Evolutionary conservation across 2,888 invertebrate species (phyloP), one percentile per base, ranked within the genome.

Genomic region (Phoronis australis): DNA sequence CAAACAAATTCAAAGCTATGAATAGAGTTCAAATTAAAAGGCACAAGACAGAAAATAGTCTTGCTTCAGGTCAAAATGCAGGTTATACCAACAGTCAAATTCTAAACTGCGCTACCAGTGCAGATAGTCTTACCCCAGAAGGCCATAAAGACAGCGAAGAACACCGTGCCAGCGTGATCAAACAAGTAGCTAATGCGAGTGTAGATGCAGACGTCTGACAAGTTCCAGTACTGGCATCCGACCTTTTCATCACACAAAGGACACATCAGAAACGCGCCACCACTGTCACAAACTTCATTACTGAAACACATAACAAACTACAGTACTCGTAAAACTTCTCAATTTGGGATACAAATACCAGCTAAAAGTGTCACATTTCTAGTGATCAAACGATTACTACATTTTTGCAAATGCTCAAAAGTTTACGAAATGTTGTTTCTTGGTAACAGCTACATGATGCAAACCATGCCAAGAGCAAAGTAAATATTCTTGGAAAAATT

Each of bases 111-210:
- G 9, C 15, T 9, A 48, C n/a, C 12, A 15, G 20, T 42, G 9
- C 4, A 24, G 12, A 3, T 22, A 1, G 27, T 57, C 69, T 71
- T 65, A 81, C 81, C 80, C 82, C 82, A 82, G 62, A 82, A 80
- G 4, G 80, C 80, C 54, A 81, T 77, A 59, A 82, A 81, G 35
- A 81, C 69, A 3, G 81, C 78, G 56, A 80, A 82, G 62, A 81
- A 78, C 24, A 82, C 80, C 2, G 82, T 82, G n/a, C 80, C 80
- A 2, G 81, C 80, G 55, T 82, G 81, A 62, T 82, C 82, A 63
- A 82, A 82, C 35, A 82, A 70, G 62, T 81, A 82, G 12, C 80
- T 73, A 3, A 82, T 67, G 52, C 71, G 73, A 22, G 78, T 74
- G 57, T 79, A 80, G 23, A 78, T 68, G 65, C 82, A 82, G n/a